phyloP scores from a whole-genome alignment of 2,113 vertebrate genomes.

The Melanerpes aurifrons region DNA sequence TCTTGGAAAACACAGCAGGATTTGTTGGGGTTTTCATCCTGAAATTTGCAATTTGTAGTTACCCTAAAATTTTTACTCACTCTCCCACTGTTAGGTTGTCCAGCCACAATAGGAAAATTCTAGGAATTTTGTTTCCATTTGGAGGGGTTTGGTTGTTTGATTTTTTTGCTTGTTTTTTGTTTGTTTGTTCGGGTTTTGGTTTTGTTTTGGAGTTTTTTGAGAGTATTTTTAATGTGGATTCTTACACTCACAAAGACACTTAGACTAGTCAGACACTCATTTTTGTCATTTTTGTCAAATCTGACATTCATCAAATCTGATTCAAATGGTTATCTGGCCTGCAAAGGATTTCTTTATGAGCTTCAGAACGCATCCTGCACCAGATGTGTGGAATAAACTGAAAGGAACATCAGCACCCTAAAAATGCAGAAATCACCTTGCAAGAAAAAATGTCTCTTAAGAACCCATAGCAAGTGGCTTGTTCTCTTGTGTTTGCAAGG shows the following conservation, averaged over 20 bases:
- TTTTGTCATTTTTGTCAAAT: background rate
- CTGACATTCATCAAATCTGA: background rate
- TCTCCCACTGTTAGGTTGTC: background rate
- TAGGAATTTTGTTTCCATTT: background rate
- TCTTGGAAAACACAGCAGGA: background rate
- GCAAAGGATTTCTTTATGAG: background rate
- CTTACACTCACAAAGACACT: background rate
- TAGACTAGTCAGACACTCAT: background rate
- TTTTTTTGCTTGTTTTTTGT: background rate
- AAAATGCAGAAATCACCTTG: background rate
- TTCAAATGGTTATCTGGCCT: background rate
- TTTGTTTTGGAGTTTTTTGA: background rate
- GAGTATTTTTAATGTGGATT: background rate
- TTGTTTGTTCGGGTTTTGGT: too few species aligned
- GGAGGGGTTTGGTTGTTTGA: too few species aligned
- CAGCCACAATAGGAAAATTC: background rate
- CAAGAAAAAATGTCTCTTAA: background rate
- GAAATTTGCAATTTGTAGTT: background rate
- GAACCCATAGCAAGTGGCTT: background rate
- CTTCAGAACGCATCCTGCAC: background rate
- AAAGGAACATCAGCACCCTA: background rate
- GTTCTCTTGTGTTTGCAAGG: background rate
- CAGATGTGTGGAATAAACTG: background rate
- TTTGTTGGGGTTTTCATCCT: background rate
- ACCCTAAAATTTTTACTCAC: background rate